Evolutionary conservation across 1,140 invertebrate genomes (phyloP).

Genomic region (Drosophila nikananu): DNA sequence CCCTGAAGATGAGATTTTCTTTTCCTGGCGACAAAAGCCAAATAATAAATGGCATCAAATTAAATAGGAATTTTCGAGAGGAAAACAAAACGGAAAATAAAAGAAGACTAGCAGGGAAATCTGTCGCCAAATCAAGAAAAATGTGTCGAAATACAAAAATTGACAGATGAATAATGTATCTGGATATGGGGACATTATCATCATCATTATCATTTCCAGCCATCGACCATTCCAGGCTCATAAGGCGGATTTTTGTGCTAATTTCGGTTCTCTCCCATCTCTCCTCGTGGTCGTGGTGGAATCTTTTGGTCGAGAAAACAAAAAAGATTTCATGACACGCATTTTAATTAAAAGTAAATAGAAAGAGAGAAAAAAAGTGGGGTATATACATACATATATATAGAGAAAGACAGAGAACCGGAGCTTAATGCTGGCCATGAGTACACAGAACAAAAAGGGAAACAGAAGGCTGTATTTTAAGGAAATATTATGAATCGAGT

Average conservation of each 20-base stretch:
- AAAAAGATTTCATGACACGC: conserved; percentile 72
- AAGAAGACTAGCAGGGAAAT: conserved; percentile 23
- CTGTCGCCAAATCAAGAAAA: conserved; percentile 58
- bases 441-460: conserved; percentile 15
- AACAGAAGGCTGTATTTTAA: neutral
- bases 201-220: conserved; percentile 44
- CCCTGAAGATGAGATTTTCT: conserved; percentile 36
- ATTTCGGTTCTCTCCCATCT: conserved; percentile 29
- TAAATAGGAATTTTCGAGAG: conserved; percentile 35
- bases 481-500: neutral
- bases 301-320: conserved; percentile 54
- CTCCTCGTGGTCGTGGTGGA: conserved; percentile 6
- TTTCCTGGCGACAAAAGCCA: conserved; percentile 6
- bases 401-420: neutral
- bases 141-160: conserved; percentile 52
- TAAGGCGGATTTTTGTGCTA: conserved; percentile 65
- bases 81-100: conserved; percentile 19
- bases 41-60: conserved; percentile 37
- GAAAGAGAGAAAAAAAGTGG: conserved; percentile 39
- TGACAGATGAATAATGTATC: conserved; percentile 61
- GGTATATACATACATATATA: neutral
- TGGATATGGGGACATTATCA: conserved; percentile 37
- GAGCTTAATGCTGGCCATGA: conserved; percentile 24
- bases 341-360: conserved; percentile 84
- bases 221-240: conserved; percentile 69